Conservation (phyloP, 2,797 vertebrate genomes). For the Macrochelys suwanniensis region DNA sequence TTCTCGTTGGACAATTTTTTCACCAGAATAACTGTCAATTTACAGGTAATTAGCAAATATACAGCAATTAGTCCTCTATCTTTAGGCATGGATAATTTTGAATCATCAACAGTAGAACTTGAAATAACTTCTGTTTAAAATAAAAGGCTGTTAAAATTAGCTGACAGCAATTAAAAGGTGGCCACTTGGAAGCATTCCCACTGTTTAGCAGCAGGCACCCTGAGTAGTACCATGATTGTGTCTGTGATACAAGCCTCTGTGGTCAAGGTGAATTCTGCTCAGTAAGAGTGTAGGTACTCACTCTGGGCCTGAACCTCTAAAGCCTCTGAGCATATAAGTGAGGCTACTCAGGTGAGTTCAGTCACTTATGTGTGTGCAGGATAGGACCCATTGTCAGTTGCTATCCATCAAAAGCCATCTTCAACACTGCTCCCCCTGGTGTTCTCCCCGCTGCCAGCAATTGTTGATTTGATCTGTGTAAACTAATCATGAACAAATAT, state of each 20-base stretch:
- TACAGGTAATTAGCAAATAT: not conserved
- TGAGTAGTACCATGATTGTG: not conserved
- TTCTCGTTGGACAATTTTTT: not conserved
- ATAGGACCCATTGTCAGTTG: not conserved
- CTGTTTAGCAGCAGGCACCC: not conserved
- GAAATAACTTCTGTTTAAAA: not conserved
- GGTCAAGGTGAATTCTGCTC: not conserved
- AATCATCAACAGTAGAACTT: not conserved
- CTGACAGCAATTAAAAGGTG: not conserved
- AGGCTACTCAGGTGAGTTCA: not conserved
- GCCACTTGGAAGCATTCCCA: not conserved
- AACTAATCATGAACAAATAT: not conserved
- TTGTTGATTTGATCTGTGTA: not conserved
- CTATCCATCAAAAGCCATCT: not conserved
- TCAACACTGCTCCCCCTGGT: fast-evolving
- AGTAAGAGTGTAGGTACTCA: not conserved
- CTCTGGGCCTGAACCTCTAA: not conserved
- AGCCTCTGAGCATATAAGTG: not conserved
- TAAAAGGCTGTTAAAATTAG: not conserved
- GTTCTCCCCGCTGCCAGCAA: not conserved
- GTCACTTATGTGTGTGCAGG: not conserved
- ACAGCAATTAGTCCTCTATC: not conserved
- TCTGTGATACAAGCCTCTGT: not conserved
- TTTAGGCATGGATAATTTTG: not conserved
- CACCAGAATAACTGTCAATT: not conserved